Evolutionary conservation across 2,888 invertebrate species (phyloP).

Genomic region (Acrocyrtus sp.): DNA sequence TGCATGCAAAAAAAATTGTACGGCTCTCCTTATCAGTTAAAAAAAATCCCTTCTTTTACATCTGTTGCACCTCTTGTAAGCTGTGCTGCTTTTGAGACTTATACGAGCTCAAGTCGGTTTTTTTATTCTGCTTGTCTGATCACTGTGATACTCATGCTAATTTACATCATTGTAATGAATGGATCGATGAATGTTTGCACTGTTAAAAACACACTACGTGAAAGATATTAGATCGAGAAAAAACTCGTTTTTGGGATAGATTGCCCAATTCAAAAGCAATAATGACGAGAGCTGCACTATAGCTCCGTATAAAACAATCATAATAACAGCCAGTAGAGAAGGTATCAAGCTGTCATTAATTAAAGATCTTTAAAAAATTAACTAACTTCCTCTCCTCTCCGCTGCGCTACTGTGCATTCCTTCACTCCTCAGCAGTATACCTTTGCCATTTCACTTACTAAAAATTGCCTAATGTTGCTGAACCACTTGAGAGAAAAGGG

Average conservation of each 20-base stretch:
- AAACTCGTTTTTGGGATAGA: constrained; percentile 44
- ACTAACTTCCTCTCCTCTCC: constrained; percentile 39
- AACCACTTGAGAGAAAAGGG: too few relatives aligned
- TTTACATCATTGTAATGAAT: constrained; percentile 16
- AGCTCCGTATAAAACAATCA: constrained; percentile 19
- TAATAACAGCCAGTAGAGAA: constrained; percentile 31
- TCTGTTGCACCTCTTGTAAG: too few relatives aligned
- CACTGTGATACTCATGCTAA: too few relatives aligned
- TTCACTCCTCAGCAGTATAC: too few relatives aligned
- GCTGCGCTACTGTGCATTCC: too few relatives aligned
- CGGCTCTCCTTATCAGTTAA: background rate
- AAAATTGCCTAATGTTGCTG: too few relatives aligned
- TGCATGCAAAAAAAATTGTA: too few relatives aligned
- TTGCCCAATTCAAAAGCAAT: constrained; percentile 12
- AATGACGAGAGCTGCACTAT: constrained; percentile 16
- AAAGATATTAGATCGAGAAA: background rate
- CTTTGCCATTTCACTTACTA: too few relatives aligned
- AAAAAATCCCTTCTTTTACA: constrained; percentile 1
- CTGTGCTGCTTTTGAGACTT: too few relatives aligned
- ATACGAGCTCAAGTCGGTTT: too few relatives aligned
- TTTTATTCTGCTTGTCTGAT: too few relatives aligned
- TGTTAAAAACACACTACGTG: background rate
- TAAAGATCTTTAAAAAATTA: constrained; percentile 45
- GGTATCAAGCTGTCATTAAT: constrained; percentile 46
- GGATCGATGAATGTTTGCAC: background rate